These are phyloP conservation scores for Pelosia muscerda DNA, from an alignment of 2,888 invertebrate species.

Conservation along the genomic window DNA sequence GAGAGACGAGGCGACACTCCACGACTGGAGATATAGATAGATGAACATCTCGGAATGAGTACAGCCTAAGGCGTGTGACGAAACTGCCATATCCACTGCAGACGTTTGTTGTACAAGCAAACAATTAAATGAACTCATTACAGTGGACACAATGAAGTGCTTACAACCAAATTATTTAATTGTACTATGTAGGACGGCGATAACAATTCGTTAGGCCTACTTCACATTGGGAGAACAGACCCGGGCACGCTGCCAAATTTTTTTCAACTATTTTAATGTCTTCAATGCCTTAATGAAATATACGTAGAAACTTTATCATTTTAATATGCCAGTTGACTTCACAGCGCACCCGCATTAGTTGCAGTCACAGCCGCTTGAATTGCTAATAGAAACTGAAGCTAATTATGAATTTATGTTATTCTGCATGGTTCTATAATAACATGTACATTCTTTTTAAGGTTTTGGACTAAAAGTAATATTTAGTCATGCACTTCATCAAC, in stretches of 20 bases:
- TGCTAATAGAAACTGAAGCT: background rate
- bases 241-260: slow-evolving; percentile 4
- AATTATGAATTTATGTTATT: background rate
- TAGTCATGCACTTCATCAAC: background rate
- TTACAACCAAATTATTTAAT: slow-evolving; percentile 34
- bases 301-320: background rate
- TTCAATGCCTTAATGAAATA: background rate
- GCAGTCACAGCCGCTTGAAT: background rate
- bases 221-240: background rate
- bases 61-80: slow-evolving; percentile 13
- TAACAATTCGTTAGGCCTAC: slow-evolving; percentile 14
- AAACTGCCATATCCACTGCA: slow-evolving; percentile 12
- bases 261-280: background rate
- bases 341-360: background rate
- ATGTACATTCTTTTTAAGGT: background rate
- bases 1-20: background rate
- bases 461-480: background rate
- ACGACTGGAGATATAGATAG: background rate
- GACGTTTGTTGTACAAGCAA: slow-evolving; percentile 24
- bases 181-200: slow-evolving; percentile 23
- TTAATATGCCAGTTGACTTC: background rate
- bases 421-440: slow-evolving; percentile 1
- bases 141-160: slow-evolving; percentile 32
- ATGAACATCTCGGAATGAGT: slow-evolving; percentile 10
- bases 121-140: slow-evolving; percentile 39